Evolutionary conservation across 2,113 vertebrate genomes (phyloP), one percentile per base, ranked within the genome.

Genomic region (Myotis brandtii): DNA sequence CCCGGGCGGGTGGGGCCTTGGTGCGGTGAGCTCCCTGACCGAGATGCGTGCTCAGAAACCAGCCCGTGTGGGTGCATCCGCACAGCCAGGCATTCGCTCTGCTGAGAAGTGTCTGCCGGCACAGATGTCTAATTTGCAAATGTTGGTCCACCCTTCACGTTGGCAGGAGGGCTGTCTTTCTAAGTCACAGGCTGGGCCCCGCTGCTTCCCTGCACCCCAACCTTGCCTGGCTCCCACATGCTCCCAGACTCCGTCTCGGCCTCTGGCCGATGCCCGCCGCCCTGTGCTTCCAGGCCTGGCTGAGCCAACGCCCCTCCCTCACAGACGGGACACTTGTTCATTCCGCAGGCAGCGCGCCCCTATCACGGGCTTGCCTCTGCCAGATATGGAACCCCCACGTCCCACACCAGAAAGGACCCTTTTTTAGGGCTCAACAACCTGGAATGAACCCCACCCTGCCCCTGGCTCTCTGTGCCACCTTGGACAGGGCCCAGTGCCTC

Each of bases 291-390:
- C 43, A 20, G 59, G 52, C 16, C 89, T 21, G 56, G 56, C 79
- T 14, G 48, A 43, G 79, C 6, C 72, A 21, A 34, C n/a, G 13
- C 20, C 11, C 10, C 6, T 48, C 59, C 23, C 59, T 11, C 59
- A 62, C 0, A 13, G 37, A 30, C 27, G 0, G 4, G 14, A 11
- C 17, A 43, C 8, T 3, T 40, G n/a, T 9, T 12, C 64, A 0
- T 5, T 27, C 5, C 4, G 6, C 37, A 6, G 0, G 3, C 4
- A 6, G 46, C 17, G 30, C n/a, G 16, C 27, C 27, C 27, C 0
- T 11, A 4, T 9, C 40, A 43, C 40, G 17, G 32, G 34, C n/a
- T 62, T 4, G 40, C 40, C 81, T 69, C 48, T 56, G 27, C 21
- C 37, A 32, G 3, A 37, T 32, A 25, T 5, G 37, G 37, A 40